Evolutionary conservation across 2,113 vertebrate genomes (phyloP), one percentile per base, ranked within the genome.

Genomic region (Saccopteryx leptura): DNA sequence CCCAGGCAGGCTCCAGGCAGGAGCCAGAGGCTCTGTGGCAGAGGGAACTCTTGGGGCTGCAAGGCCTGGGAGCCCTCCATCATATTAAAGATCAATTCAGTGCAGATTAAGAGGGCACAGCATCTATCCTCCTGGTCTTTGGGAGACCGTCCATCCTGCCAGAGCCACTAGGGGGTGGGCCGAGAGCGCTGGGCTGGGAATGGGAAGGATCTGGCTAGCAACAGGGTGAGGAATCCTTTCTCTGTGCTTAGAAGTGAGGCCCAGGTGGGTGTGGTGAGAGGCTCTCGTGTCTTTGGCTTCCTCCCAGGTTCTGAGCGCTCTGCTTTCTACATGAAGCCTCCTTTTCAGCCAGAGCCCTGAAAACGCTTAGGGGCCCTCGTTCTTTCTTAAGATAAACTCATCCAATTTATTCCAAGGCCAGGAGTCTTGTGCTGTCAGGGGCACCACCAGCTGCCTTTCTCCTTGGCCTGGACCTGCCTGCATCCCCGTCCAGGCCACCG

Each of bases 81-180:
- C 96, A 52, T 26, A 1, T 31, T 13, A 89, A 94, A 82, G 88
- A 81, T 72, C 92, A 63, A 74, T 87, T 90, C 7, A 0, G 58
- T 18, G 74, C n/a, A 39, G 93, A 94, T 90, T 33, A 95, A 97
- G 89, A 82, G 26, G 56, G 81, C 60, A 71, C 69, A 24, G 81
- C 89, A 54, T 56, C 71, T 18, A 46, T 63, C 81, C 92, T 94
- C 61, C 17, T 50, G 85, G 18, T 54, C 63, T 74, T 24, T 9
- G 80, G 79, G 86, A 89, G 63, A 23, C 50, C 86, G 81, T 80
- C 63, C 39, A 33, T 91, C 68, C 84, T 82, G 46, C 69, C 5
- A 19, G 48, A 60, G 92, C 24, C 52, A 4, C 76, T 48, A 2
- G 0, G 31, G n/a, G 24, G 9, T 0, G 0, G 74, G 79, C 0